Percentiles rank a stretch among this genome's conserved stretches.
Evolutionary conservation across 2,797 vertebrate genomes (phyloP).

Genomic region (Florisuga fusca): DNA sequence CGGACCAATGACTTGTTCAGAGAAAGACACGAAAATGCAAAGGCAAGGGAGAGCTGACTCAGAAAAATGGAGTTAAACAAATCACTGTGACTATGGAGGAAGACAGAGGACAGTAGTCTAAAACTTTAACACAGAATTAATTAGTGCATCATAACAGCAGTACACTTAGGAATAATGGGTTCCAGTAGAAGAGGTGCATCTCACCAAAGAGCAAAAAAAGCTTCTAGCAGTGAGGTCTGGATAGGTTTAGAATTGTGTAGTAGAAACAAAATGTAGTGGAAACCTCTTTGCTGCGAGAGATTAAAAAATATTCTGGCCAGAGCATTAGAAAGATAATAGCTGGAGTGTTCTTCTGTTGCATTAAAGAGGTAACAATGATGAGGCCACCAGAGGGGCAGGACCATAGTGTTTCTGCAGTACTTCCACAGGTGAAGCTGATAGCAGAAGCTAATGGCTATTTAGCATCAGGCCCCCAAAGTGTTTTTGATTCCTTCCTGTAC

Average conservation of each 20-base stretch:
- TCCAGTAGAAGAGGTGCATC: neutral
- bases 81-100: neutral
- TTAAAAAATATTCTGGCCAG: conserved; percentile 4
- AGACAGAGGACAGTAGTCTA: neutral
- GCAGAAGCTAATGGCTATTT: neutral
- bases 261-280: neutral
- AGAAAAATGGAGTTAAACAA: neutral
- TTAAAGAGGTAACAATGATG: neutral
- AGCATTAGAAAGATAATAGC: neutral
- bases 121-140: neutral
- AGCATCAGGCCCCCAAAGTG: neutral
- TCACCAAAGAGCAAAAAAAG: neutral
- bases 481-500: neutral
- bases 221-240: neutral
- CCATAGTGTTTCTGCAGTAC: neutral
- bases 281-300: neutral
- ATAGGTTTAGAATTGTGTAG: neutral
- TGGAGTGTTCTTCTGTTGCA: neutral
- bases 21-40: neutral
- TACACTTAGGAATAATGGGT: neutral
- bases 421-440: neutral
- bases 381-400: neutral
- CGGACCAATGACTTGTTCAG: neutral
- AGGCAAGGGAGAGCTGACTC: neutral
- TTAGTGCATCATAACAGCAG: neutral